Evolutionary conservation across 2,888 invertebrate species (phyloP).

Genomic region (Phorcus lineatus): DNA sequence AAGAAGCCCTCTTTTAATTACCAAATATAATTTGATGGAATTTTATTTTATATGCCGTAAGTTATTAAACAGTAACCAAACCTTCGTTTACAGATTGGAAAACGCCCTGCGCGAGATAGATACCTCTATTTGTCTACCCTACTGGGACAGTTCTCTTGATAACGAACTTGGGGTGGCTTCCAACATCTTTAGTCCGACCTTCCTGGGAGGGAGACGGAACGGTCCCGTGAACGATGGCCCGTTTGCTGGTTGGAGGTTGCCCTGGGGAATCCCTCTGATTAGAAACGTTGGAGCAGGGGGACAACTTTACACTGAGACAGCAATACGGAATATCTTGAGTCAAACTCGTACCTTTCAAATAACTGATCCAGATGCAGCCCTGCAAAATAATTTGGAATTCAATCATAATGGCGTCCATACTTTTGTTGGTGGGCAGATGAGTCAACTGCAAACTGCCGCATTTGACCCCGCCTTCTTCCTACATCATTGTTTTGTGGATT

Average conservation of each 20-base stretch:
- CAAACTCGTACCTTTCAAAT: background rate
- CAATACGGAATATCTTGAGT: background rate
- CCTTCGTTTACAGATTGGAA: slow-evolving; percentile 57
- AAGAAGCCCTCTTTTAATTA: too few species aligned
- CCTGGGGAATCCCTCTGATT: slow-evolving; percentile 54
- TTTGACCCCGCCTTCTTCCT: slow-evolving; percentile 65
- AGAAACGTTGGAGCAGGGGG: slow-evolving; percentile 41
- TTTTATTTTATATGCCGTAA: too few species aligned
- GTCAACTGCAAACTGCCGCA: slow-evolving; percentile 58
- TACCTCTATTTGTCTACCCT: slow-evolving; percentile 60
- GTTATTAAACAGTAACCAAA: too few species aligned
- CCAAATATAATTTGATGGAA: too few species aligned
- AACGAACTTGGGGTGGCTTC: slow-evolving; percentile 50
- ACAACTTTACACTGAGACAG: background rate
- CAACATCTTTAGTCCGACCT: slow-evolving; percentile 55
- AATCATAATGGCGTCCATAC: slow-evolving; percentile 65
- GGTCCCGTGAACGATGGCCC: slow-evolving; percentile 62
- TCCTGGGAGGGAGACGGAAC: slow-evolving; percentile 53
- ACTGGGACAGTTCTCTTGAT: slow-evolving; percentile 66
- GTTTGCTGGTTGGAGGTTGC: slow-evolving; percentile 60
- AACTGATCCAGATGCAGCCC: slow-evolving; percentile 47
- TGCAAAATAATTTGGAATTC: slow-evolving; percentile 61
- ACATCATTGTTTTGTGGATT: slow-evolving; percentile 59
- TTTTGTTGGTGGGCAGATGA: slow-evolving; percentile 65
- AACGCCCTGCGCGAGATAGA: slow-evolving; percentile 63